Evolutionary conservation across 2,888 invertebrate species (phyloP), one percentile per base, ranked within the genome.

Genomic region (Agrilus mali): DNA sequence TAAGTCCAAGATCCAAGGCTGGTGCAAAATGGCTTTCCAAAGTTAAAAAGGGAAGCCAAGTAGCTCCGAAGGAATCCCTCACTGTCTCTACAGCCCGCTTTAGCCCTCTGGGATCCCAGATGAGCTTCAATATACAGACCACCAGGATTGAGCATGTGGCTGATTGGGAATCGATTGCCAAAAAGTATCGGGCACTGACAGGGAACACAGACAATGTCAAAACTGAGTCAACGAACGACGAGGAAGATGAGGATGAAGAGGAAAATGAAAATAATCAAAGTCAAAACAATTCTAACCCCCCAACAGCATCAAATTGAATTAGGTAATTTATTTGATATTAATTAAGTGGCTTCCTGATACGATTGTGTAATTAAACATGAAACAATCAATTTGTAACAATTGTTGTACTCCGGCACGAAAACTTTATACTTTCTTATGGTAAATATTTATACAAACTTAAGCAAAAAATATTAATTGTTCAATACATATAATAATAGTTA

Each of bases 121-220:
- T 87, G 50, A 87, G 88, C 59, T 86, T 89, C 67, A 80, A 77
- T 58, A 80, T 82, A 51, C 72, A 74, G 44, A 78, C 79, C 40
- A 82, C 81, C 38, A 75, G 86, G 53, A 89, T 90, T 53, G 90
- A 90, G 62, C 87, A 84, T 58, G 88, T 92, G 7, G 86, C 87
- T 2, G 90, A 93, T 63, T 93, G 92, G 92, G 87, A 88, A 57
- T 73, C 82, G 3, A 90, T 92, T 45, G 85, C 90, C 16, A 86
- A 86, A 68, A 90, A 89, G 61, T 93, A 92, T 63, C 73, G 88
- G 15, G 82, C 84, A 0, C 69, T 90, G 8, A 74, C 79, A 50
- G 81, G 82, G 13, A 71, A 70, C 41, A 66, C 70, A 16, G 73
- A 77, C 47, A 79, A 79, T 46, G 72, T 74, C 15, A 71, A 66